Evolutionary conservation across 2,113 vertebrate species (phyloP).

Genomic region (Amphiprion percula): DNA sequence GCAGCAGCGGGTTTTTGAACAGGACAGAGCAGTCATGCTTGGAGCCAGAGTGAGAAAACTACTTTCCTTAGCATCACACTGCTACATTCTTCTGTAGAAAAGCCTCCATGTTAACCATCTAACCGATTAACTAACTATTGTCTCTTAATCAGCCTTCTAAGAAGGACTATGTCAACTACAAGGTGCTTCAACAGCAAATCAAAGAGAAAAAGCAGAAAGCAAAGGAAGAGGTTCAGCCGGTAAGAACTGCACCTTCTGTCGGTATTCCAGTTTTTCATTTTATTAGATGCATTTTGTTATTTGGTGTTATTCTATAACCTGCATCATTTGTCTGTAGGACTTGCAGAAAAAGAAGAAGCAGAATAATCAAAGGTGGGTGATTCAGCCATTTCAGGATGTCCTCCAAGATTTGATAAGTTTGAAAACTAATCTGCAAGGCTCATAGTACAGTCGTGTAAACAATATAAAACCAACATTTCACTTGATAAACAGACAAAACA

Average conservation of each 20-base stretch:
- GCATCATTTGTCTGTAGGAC: conserved; percentile 60
- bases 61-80: not conserved
- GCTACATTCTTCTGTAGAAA: too few relatives aligned
- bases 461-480: too few relatives aligned
- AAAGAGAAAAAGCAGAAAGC: conserved; percentile 85
- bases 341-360: conserved; percentile 86
- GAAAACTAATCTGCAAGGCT: too few relatives aligned
- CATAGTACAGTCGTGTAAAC: too few relatives aligned
- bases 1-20: conserved; percentile 90
- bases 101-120: not conserved
- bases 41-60: conserved; percentile 88
- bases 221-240: conserved; percentile 82
- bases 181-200: conserved; percentile 88
- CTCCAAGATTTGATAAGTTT: not conserved
- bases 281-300: too few relatives aligned
- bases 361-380: conserved; percentile 84
- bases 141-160: conserved; percentile 88
- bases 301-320: not conserved
- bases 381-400: not conserved
- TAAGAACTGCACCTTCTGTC: conserved; percentile 70
- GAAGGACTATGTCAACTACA: conserved; percentile 92
- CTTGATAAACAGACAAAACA: too few relatives aligned
- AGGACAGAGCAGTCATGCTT: conserved; percentile 93
- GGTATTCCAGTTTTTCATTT: not conserved
- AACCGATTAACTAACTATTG: not conserved